Evolutionary conservation across 2,113 vertebrate species (phyloP), one percentile per base, ranked within the genome.

Genomic region (Porphyrio hochstetteri): DNA sequence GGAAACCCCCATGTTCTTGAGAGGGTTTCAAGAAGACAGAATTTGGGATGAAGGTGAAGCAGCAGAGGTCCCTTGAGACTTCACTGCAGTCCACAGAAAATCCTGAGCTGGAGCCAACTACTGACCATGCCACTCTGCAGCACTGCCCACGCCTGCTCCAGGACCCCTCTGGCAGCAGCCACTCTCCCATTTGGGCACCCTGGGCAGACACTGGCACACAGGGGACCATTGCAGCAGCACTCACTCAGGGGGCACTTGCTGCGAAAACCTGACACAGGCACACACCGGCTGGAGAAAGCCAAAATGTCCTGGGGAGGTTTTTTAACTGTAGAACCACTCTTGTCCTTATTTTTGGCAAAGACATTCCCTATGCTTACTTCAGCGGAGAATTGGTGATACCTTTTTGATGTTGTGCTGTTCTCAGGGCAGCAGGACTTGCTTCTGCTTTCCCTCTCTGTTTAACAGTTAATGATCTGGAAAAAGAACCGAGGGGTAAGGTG

Each of bases 381-480:
- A 91, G 86, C 29, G 63, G 76, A 75, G 78, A 48, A 23, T 2
- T 79, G 93, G 28, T 2, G 35, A 86, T 27, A 17, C 20, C 33
- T 70, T 78, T n/a, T 29, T 71, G 72, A 87, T 0, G 2, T 65
- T 72, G 4, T 1, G 6, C 59, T 74, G 55, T 46, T 92, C 69
- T 81, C 89, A 44, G 61, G 72, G 69, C 76, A 60, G 61, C 28
- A 2, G 86, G 61, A 79, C 86, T 88, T 1, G 5, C 60, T 90
- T 56, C 88, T 97, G 82, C 75, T 79, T 81, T 93, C 71, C 67
- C 82, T 96, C 94, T 55, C 89, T 93, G 61, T 91, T 97, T 93
- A 97, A 96, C 95, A 95, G 93, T 96, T 95, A 95, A 97, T 95
- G 95, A 95, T 82, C 83, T 95, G 94, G 91, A 95, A 96, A 97